These are phyloP conservation scores for Acrocera orbiculus DNA, from an alignment of 2,888 invertebrate species.

Conservation along the genomic window DNA sequence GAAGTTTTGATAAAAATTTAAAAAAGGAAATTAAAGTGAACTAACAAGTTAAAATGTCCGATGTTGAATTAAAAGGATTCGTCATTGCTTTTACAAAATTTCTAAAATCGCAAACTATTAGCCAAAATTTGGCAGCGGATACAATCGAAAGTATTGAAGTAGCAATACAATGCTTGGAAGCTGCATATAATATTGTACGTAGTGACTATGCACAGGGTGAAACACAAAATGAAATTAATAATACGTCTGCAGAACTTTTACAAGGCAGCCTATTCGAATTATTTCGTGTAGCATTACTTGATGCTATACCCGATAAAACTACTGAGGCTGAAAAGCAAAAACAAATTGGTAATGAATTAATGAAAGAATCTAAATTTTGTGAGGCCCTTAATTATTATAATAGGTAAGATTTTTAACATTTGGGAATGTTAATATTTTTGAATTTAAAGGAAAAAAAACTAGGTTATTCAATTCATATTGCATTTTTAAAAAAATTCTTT, in stretches of 20 bases:
- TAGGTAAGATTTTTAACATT: slow-evolving; percentile 9
- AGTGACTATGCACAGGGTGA: neutral
- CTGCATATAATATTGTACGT: slow-evolving; percentile 56
- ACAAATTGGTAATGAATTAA: slow-evolving; percentile 71
- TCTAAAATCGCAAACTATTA: slow-evolving; percentile 24
- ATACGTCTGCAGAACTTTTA: slow-evolving; percentile 16
- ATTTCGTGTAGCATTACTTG: slow-evolving; percentile 29
- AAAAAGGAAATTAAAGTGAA: no score
- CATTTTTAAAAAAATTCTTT: no score
- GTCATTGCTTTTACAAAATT: slow-evolving; percentile 27
- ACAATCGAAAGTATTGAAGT: slow-evolving; percentile 52
- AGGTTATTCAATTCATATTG: no score
- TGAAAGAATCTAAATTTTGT: slow-evolving; percentile 63
- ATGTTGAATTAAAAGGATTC: slow-evolving; percentile 27
- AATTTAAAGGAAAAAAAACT: neutral
- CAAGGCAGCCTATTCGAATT: slow-evolving; percentile 33
- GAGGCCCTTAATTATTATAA: slow-evolving; percentile 76
- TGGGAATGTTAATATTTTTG: neutral
- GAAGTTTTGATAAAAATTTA: no score
- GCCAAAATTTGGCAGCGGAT: slow-evolving; percentile 21
- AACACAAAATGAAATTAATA: neutral
- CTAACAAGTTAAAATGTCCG: slow-evolving; percentile 24
- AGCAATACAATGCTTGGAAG: slow-evolving; percentile 85
- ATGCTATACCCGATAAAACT: slow-evolving; percentile 36
- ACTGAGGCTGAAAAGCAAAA: slow-evolving; percentile 69